A percentile compares a stretch with the other conserved stretches of the same genome.
Evolutionary conservation across 2,797 vertebrate species (phyloP).

Genomic region (Chaunax sp.): DNA sequence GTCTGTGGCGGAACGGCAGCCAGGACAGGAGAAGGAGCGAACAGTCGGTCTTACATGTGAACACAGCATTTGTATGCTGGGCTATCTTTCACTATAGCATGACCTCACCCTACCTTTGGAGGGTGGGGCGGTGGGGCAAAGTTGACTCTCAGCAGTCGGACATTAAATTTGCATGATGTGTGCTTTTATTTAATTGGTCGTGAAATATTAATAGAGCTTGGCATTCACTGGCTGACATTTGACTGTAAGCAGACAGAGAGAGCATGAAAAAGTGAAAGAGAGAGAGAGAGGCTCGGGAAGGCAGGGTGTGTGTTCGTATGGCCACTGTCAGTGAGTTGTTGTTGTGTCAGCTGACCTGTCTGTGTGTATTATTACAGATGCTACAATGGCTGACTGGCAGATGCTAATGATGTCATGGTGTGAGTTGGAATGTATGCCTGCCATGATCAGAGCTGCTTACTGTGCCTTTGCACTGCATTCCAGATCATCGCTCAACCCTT

Average conservation of each 20-base stretch:
- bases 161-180: slow-evolving; percentile 83
- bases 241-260: slow-evolving; percentile 55
- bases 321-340: slow-evolving; percentile 33
- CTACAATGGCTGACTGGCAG: slow-evolving; percentile 22
- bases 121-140: slow-evolving; percentile 52
- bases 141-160: slow-evolving; percentile 61
- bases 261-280: slow-evolving; percentile 18
- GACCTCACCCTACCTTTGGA: slow-evolving; percentile 46
- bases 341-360: slow-evolving; percentile 51
- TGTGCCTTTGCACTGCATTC: slow-evolving; percentile 10
- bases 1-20: neutral
- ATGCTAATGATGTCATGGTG: slow-evolving; percentile 34
- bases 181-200: slow-evolving; percentile 84
- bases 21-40: neutral
- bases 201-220: slow-evolving; percentile 82
- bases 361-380: slow-evolving; percentile 14
- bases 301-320: slow-evolving; percentile 28
- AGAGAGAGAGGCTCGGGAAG: slow-evolving; percentile 24
- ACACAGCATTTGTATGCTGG: slow-evolving; percentile 25
- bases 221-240: slow-evolving; percentile 80
- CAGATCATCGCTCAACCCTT: too few relatives aligned
- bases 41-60: slow-evolving; percentile 16
- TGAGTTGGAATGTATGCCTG: slow-evolving; percentile 15
- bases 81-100: slow-evolving; percentile 12
- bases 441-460: neutral